Evolutionary conservation across 64 coral and sea anemone species (phyloP), one percentile per base, ranked within the genome.

Genomic region (Dendronephthya gigantea): DNA sequence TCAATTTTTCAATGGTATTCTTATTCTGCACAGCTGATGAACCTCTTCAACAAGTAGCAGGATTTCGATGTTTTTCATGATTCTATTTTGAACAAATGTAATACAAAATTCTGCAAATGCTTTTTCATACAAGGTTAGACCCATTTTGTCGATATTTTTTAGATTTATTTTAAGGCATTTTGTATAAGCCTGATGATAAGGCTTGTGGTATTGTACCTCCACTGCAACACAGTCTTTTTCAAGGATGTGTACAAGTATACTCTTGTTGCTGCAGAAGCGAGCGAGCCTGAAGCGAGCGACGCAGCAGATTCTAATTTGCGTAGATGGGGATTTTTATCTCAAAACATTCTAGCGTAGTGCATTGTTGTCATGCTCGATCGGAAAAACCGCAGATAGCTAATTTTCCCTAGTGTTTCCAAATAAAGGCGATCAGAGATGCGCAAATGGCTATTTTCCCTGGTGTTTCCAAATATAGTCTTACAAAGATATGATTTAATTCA

Each of bases 61-160:
- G 69, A 76, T 76, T 76, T 76, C 69, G 29, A 33, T 76, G 69
- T 76, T 76, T 76, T 76, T 29, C 7, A 76, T 76, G 34, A 76
- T 76, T 76, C 12, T 32, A 2, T 76, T 76, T 76, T 76, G 13
- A 76, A 76, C 34, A 76, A 76, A 5, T 35, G 13, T 30, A 38
- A 22, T 13, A 16, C 69, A 76, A 76, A 76, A 76, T 34, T 32
- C 7, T 12, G 13, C n/a, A 27, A 76, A 76, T 3, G 69, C 69
- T 3, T 4, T 76, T 3, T 76, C 69, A 25, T 76, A 76, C 31
- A 76, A 76, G 4, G 69, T 76, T 76, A 30, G 69, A 38, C 29
- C 35, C 6, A 33, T n/a, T 7, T 70, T n/a, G n/a, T n/a, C 69
- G 34, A 11, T 76, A 16, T 2, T 76, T 6, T 76, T 76, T 6